Conservation (phyloP, 1,140 invertebrate genomes). For the Steinernema feltiae region DNA sequence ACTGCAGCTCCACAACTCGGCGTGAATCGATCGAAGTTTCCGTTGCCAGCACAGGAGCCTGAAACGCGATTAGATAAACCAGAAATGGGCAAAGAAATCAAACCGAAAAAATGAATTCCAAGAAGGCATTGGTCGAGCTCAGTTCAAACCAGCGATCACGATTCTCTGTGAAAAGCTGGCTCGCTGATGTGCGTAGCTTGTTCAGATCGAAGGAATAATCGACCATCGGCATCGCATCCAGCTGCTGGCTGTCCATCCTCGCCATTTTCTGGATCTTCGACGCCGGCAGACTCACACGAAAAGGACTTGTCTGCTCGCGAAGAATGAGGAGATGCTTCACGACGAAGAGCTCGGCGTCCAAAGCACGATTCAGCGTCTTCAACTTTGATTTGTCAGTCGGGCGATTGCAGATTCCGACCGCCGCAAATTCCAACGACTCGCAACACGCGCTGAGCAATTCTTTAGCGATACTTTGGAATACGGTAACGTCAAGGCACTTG, state of each 20-base stretch:
- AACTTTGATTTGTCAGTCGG: constrained; percentile 19
- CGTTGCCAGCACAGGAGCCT: constrained; percentile 53
- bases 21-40: constrained; percentile 50
- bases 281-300: constrained; percentile 64
- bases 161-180: constrained; percentile 46
- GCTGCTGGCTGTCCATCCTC: background rate
- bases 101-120: constrained; percentile 51
- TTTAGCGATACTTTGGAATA: constrained; percentile 90
- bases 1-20: constrained; percentile 46
- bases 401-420: constrained; percentile 59
- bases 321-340: constrained; percentile 95
- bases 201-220: constrained; percentile 53
- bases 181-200: constrained; percentile 45
- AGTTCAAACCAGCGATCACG: constrained; percentile 51
- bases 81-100: constrained; percentile 19
- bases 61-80: constrained; percentile 15
- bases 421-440: constrained; percentile 76
- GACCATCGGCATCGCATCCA: constrained; percentile 32
- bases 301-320: constrained; percentile 93
- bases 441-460: constrained; percentile 86
- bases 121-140: constrained; percentile 53
- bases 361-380: constrained; percentile 27
- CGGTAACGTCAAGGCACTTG: constrained; percentile 79
- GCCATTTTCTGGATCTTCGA: background rate
- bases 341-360: constrained; percentile 92